These are phyloP conservation scores for Apteryx mantelli DNA, from an alignment of 2,113 vertebrate species.

Conservation along the genomic window DNA sequence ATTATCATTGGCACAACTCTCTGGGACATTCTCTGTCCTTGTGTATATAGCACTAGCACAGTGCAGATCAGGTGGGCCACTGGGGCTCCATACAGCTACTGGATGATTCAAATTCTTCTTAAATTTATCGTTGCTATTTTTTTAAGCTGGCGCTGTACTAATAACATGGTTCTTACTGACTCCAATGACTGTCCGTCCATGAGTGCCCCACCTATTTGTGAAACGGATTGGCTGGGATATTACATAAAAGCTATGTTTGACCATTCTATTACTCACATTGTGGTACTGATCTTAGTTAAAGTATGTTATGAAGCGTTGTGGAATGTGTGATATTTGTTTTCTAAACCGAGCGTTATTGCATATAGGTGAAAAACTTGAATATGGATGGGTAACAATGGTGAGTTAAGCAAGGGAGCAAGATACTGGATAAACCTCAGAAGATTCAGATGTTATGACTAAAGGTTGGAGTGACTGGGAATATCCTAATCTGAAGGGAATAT, in stretches of 20 bases:
- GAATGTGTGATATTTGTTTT: background rate
- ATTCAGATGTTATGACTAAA: background rate
- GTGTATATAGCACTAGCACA: background rate
- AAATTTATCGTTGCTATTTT: background rate
- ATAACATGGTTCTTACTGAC: background rate
- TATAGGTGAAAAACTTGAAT: background rate
- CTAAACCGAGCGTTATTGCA: background rate
- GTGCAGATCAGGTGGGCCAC: background rate
- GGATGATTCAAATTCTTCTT: background rate
- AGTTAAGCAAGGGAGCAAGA: background rate
- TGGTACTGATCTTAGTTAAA: background rate
- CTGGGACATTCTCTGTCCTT: background rate
- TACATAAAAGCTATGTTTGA: background rate
- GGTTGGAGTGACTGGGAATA: background rate
- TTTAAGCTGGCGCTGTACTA: background rate
- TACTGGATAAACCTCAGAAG: background rate
- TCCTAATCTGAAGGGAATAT: background rate
- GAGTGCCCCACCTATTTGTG: background rate
- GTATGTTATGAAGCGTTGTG: background rate
- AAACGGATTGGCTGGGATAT: background rate
- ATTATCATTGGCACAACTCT: conserved; percentile 32
- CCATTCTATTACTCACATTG: background rate
- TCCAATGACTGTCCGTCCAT: background rate
- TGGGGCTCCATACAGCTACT: background rate
- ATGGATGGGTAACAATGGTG: background rate